Evolutionary conservation across 2,888 invertebrate species (phyloP).

Genomic region (Leptinotarsa peninsularis): DNA sequence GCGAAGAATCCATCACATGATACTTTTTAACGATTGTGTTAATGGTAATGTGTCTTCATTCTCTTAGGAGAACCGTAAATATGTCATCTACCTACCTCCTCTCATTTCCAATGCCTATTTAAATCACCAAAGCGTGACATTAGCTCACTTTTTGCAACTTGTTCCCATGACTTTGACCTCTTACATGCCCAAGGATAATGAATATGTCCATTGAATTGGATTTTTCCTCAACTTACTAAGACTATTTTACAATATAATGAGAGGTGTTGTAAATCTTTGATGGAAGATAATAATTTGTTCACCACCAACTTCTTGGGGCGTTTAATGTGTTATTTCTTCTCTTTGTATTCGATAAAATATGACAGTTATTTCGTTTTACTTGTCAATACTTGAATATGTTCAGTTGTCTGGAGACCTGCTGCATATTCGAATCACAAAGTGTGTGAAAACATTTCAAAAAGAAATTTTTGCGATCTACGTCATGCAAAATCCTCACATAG

Average conservation of each 20-base stretch:
- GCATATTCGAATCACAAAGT: too few relatives aligned
- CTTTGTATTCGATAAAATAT: too few relatives aligned
- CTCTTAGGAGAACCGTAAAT: slow-evolving; percentile 13
- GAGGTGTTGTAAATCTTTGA: too few relatives aligned
- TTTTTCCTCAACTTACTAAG: background rate
- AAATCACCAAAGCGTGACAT: slow-evolving; percentile 28
- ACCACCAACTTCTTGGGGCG: too few relatives aligned
- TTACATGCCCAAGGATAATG: background rate
- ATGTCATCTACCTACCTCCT: slow-evolving; percentile 29
- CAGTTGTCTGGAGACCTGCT: too few relatives aligned
- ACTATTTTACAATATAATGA: background rate
- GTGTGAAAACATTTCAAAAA: too few relatives aligned
- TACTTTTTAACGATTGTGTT: background rate
- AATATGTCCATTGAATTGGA: background rate
- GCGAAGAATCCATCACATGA: background rate
- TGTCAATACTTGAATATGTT: too few relatives aligned
- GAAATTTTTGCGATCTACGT: too few relatives aligned
- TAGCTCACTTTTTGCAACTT: slow-evolving; percentile 30
- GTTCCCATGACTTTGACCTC: slow-evolving; percentile 24
- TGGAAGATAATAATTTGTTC: too few relatives aligned
- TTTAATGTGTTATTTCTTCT: too few relatives aligned
- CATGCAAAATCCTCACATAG: too few relatives aligned
- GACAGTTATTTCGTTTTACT: too few relatives aligned
- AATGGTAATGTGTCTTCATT: background rate
- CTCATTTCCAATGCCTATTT: slow-evolving; percentile 22